Conservation (phyloP, 2,888 invertebrate genomes). For the Steinernema hermaphroditum region DNA sequence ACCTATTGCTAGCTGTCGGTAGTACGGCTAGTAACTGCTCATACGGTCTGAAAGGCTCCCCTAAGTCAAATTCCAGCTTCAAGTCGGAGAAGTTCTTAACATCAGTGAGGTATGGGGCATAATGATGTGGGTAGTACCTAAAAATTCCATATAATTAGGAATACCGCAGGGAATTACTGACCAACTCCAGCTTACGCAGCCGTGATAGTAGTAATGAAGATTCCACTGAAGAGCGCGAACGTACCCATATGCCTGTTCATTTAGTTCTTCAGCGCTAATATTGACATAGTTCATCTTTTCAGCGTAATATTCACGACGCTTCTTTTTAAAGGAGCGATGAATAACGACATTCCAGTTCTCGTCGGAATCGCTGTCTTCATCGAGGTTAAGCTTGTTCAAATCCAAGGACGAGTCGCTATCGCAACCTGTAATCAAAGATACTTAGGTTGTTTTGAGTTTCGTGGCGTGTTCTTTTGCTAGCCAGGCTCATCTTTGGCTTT, state of each 20-base stretch:
- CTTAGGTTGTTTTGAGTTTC: too few relatives aligned
- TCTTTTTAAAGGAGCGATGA: slow-evolving; percentile 76
- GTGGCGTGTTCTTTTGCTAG: too few relatives aligned
- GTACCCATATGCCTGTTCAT: slow-evolving; percentile 83
- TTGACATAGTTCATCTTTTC: slow-evolving; percentile 81
- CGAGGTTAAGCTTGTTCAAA: slow-evolving; percentile 38
- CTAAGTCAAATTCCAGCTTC: slow-evolving; percentile 81
- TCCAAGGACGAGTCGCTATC: slow-evolving; percentile 36
- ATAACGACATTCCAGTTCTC: slow-evolving; percentile 49
- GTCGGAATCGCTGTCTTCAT: slow-evolving; percentile 58
- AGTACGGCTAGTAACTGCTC: slow-evolving; percentile 86
- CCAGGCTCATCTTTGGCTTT: too few relatives aligned
- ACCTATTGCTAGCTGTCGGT: slow-evolving; percentile 80
- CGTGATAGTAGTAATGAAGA: slow-evolving; percentile 91
- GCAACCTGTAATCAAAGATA: background rate
- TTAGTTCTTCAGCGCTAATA: slow-evolving; percentile 80
- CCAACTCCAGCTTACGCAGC: slow-evolving; percentile 97
- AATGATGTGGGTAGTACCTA: slow-evolving; percentile 85
- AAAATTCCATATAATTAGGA: slow-evolving; percentile 27
- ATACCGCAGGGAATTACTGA: slow-evolving; percentile 68
- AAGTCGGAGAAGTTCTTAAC: slow-evolving; percentile 78
- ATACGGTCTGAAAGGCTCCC: slow-evolving; percentile 87
- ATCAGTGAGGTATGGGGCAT: slow-evolving; percentile 93
- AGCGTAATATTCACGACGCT: slow-evolving; percentile 87
- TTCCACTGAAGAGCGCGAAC: slow-evolving; percentile 95